phyloP scores from a whole-genome alignment of 1,140 invertebrate genomes.

The Brachystomella parvula region DNA sequence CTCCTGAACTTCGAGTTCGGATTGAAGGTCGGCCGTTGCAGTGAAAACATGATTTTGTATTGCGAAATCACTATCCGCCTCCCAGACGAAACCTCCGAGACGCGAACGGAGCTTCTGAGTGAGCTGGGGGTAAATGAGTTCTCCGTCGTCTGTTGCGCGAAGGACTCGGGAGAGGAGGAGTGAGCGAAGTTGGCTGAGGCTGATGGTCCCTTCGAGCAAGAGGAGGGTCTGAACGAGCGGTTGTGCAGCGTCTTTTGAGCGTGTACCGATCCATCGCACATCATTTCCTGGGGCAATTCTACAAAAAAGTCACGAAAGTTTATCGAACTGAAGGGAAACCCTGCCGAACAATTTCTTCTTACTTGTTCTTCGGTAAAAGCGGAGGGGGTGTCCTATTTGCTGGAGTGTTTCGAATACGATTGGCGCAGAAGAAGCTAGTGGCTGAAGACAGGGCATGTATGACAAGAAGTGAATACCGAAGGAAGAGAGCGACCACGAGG shows the following conservation, averaged over 20 bases:
- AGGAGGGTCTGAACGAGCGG: slow-evolving; percentile 49
- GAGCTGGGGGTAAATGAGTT: slow-evolving; percentile 47
- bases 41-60: slow-evolving; percentile 50
- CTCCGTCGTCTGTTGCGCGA: slow-evolving; percentile 42
- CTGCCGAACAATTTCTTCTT: slow-evolving; percentile 37
- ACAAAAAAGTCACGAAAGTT: slow-evolving; percentile 12
- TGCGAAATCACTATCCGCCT: slow-evolving; percentile 47
- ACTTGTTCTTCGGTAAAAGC: slow-evolving; percentile 26
- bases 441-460: slow-evolving; percentile 36
- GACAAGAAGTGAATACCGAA: slow-evolving; percentile 35
- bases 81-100: slow-evolving; percentile 48
- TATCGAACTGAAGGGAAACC: background rate
- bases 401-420: slow-evolving; percentile 20
- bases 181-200: slow-evolving; percentile 44
- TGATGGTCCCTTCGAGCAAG: slow-evolving; percentile 47
- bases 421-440: slow-evolving; percentile 40
- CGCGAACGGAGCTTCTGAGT: slow-evolving; percentile 44
- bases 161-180: slow-evolving; percentile 47
- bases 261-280: slow-evolving; percentile 46
- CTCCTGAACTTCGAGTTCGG: slow-evolving; percentile 43
- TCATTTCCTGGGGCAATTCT: slow-evolving; percentile 41
- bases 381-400: slow-evolving; percentile 11
- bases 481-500: slow-evolving; percentile 36
- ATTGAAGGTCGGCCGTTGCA: slow-evolving; percentile 40
- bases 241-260: slow-evolving; percentile 36